Conservation (phyloP, 2,888 invertebrate species). For the Lissocephala sabroskyi region DNA sequence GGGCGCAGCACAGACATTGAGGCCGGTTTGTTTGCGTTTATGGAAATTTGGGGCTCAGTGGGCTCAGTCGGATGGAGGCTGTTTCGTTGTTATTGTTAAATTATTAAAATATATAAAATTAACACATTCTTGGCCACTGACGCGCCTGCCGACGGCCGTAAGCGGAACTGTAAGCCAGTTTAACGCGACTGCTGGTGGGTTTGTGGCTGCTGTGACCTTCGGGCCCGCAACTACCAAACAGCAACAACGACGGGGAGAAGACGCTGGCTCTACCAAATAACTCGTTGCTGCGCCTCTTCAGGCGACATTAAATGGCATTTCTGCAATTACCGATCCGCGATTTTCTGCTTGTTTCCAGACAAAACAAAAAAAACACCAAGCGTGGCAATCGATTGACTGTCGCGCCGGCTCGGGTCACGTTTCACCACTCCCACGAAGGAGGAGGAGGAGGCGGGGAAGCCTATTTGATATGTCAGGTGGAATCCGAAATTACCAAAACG, state of each 20-base stretch:
- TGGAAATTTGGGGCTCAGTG: too few species aligned
- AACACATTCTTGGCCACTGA: slow-evolving; percentile 51
- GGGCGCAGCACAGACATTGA: slow-evolving; percentile 20
- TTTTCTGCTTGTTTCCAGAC: slow-evolving; percentile 11
- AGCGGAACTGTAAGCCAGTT: neutral
- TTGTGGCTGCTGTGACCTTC: slow-evolving; percentile 60
- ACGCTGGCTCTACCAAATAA: slow-evolving; percentile 5
- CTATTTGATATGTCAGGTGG: neutral
- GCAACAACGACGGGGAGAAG: slow-evolving; percentile 8
- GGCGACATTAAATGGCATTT: slow-evolving; percentile 31
- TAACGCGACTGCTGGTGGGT: neutral
- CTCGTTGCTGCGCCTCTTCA: slow-evolving; percentile 7
- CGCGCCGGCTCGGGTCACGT: slow-evolving; percentile 22
- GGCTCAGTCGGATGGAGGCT: neutral
- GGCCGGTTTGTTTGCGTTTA: neutral
- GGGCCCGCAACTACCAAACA: neutral
- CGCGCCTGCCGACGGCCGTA: slow-evolving; percentile 15
- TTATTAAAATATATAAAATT: slow-evolving; percentile 45
- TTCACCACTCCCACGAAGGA: too few species aligned
- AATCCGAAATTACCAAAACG: neutral
- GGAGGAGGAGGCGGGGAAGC: slow-evolving; percentile 13
- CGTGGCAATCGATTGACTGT: slow-evolving; percentile 12
- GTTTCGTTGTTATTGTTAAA: slow-evolving; percentile 22
- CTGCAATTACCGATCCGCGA: slow-evolving; percentile 32
- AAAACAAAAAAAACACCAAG: neutral